Evolutionary conservation across 2,888 invertebrate species (phyloP).

Genomic region (Dilophus febrilis): DNA sequence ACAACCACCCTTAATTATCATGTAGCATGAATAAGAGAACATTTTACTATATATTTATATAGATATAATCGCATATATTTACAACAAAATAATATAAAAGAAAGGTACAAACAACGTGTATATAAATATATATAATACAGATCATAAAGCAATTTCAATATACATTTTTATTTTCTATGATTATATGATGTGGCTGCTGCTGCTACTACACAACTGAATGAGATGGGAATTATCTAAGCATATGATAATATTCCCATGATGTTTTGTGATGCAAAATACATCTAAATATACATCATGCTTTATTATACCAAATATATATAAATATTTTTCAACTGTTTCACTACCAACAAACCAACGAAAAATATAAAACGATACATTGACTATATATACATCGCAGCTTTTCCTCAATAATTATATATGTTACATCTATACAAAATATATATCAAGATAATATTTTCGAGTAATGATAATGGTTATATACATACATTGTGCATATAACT

Average conservation of each 20-base stretch:
- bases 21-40: slow-evolving; percentile 1
- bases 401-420: too few relatives aligned
- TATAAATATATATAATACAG: slow-evolving; percentile 1
- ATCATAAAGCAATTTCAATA: slow-evolving; percentile 4
- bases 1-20: not conserved
- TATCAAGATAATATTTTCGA: too few relatives aligned
- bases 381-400: too few relatives aligned
- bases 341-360: too few relatives aligned
- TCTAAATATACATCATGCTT: too few relatives aligned
- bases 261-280: not conserved
- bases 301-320: too few relatives aligned
- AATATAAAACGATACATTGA: too few relatives aligned
- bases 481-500: not conserved
- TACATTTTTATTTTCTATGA: not conserved
- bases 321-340: too few relatives aligned
- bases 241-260: not conserved
- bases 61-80: not conserved
- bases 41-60: not conserved
- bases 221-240: not conserved
- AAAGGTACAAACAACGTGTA: not conserved
- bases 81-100: not conserved
- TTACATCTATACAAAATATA: too few relatives aligned
- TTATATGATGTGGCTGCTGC: slow-evolving; percentile 1
- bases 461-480: not conserved
- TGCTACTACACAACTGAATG: not conserved